A percentile compares a stretch with the other conserved stretches of the same genome.
phyloP scores from a whole-genome alignment of 2,113 vertebrate genomes.

The Tangachromis dhanisi region DNA sequence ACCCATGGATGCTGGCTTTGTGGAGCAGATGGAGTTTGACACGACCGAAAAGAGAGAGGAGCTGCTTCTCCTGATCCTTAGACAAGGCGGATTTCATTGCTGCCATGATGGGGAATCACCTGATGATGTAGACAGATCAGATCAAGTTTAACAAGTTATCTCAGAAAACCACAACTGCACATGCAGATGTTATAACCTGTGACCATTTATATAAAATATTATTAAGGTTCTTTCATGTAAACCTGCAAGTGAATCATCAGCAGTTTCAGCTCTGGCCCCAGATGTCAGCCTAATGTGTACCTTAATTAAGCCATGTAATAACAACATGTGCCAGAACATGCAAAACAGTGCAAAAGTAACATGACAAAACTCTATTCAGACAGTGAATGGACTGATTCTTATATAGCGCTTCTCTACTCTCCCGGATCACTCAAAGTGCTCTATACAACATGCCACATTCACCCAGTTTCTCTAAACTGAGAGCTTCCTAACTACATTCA shows the following conservation, averaged over 20 bases:
- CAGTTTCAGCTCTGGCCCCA: not conserved
- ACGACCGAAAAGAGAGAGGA: constrained; percentile 25
- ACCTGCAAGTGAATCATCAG: not conserved
- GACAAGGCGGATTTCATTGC: constrained; percentile 32
- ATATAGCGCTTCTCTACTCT: not conserved
- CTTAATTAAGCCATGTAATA: not conserved
- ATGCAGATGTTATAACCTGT: not conserved
- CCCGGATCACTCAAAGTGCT: not conserved
- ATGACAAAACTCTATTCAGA: not conserved
- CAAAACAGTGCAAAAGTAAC: not conserved
- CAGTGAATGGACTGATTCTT: not conserved
- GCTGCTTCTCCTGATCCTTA: not conserved
- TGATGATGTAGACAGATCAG: not conserved
- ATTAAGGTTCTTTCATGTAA: not conserved
- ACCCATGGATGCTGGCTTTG: constrained; percentile 50
- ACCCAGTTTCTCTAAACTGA: not conserved
- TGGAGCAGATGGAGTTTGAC: constrained; percentile 42
- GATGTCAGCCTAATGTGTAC: not conserved
- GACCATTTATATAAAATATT: not conserved
- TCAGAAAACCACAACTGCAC: not conserved
- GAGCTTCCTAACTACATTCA: not conserved
- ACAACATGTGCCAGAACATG: not conserved
- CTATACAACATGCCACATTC: not conserved
- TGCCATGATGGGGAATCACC: constrained; percentile 5
- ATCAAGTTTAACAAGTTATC: not conserved